Percentiles rank a stretch among this genome's conserved stretches.
These are phyloP conservation scores for Cryptus viduatorius DNA, from an alignment of 2,888 invertebrate species.

Conservation along the genomic window DNA sequence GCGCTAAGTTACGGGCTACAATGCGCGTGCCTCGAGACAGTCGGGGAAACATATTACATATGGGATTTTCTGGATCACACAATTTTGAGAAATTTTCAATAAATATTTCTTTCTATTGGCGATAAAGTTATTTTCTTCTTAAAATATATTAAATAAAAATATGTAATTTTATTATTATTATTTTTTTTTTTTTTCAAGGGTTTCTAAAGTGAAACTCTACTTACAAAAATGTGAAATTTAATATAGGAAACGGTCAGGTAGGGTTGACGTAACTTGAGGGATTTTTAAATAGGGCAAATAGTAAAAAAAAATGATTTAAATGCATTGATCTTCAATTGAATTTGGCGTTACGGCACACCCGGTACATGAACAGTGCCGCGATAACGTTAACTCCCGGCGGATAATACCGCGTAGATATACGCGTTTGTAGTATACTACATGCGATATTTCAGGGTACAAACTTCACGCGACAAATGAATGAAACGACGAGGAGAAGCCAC, in stretches of 20 bases:
- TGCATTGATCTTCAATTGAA: neutral
- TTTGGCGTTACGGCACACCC: neutral
- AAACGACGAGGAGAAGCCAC: constrained; percentile 42
- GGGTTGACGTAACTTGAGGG: neutral
- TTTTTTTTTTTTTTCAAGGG: too few species aligned
- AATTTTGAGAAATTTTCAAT: neutral
- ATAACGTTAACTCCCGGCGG: neutral
- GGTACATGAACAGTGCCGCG: neutral
- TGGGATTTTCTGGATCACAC: neutral
- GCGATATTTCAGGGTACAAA: constrained; percentile 54
- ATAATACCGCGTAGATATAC: constrained; percentile 12
- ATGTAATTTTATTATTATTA: too few species aligned
- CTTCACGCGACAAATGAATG: constrained; percentile 64
- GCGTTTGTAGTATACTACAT: constrained; percentile 39
- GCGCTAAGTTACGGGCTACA: constrained; percentile 65
- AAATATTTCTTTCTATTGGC: neutral
- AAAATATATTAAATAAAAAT: too few species aligned
- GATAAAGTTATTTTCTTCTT: neutral
- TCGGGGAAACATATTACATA: neutral
- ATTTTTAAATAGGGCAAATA: neutral
- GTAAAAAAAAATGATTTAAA: neutral
- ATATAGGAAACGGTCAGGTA: neutral
- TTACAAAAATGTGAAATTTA: neutral
- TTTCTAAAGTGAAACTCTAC: neutral
- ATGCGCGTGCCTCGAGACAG: constrained; percentile 27